Evolutionary conservation across 2,888 invertebrate genomes (phyloP), one percentile per base, ranked within the genome.

Genomic region (Bellardia pandia): DNA sequence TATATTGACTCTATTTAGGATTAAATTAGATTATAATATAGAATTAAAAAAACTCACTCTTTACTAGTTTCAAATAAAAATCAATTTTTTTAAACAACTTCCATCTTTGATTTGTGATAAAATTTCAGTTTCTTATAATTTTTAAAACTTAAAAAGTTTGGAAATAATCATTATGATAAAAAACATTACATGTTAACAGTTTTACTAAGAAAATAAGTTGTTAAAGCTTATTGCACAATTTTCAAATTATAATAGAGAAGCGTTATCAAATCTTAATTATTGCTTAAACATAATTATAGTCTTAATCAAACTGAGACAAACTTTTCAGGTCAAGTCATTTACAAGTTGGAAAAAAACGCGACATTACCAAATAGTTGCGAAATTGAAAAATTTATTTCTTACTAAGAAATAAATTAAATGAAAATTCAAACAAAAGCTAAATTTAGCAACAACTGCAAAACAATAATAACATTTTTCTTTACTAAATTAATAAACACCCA

Each of bases 321-420:
- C 40, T 13, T 40, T 56, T 72, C 40, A 72, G 58, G 40, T 72
- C 58, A 72, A 72, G 53, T 13, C 56, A 42, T 56, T 72, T 56
- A 40, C 37, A 42, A 33, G 23, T 23, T 23, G 23, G 0, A 56
- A 56, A 33, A 75, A 75, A 11, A 30, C 42, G 33, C 33, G 33
- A 48, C 11, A 62, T 62, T 62, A 64, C 62, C 37, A 75, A 75
- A 75, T 37, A 51, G 6, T 13, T 13, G 16, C 37, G 11, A 11
- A 37, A 13, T 51, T 14, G 8, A 56, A 56, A 56, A 56, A 40
- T 53, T 11, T 33, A 60, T 37, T 33, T 60, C 7, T 37, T 33
- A 14, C 14, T 7, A 60, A 64, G 4, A 64, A 64, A 40, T 16
- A 40, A 23, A 23, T 13, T 42, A 42, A 13, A 42, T 23, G 30